phyloP scores from a whole-genome alignment of 64 coral and sea anemone genomes.

The Montipora sp. region DNA sequence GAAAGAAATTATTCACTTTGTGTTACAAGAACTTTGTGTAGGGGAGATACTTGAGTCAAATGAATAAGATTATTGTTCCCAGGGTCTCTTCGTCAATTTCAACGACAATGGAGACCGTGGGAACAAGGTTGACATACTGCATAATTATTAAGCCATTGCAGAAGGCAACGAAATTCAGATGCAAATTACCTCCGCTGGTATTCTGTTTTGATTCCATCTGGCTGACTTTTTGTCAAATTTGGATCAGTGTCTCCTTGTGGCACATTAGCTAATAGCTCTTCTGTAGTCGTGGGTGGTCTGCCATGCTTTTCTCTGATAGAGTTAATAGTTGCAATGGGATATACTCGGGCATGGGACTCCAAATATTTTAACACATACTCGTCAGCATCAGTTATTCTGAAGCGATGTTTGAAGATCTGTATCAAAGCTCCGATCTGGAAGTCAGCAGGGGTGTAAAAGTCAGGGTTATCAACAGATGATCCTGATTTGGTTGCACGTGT shows the following conservation, averaged over 20 bases:
- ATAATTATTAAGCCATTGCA: no score
- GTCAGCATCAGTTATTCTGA: slow-evolving; percentile 90
- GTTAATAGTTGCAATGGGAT: slow-evolving; percentile 88
- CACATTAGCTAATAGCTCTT: slow-evolving; percentile 76
- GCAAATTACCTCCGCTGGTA: slow-evolving; percentile 94
- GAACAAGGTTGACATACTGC: no score
- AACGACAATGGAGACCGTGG: no score
- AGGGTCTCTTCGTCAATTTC: no score
- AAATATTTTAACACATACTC: slow-evolving; percentile 97
- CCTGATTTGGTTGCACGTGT: slow-evolving; percentile 92
- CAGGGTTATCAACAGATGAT: slow-evolving; percentile 90
- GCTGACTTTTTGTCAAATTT: slow-evolving; percentile 46
- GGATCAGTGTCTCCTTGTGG: slow-evolving; percentile 84
- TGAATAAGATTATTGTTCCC: no score
- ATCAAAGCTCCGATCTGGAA: slow-evolving; percentile 89
- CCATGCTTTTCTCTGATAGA: slow-evolving; percentile 89
- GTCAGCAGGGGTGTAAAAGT: slow-evolving; percentile 98
- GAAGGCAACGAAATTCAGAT: background rate
- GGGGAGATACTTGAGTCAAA: no score
- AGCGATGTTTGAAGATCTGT: slow-evolving; percentile 97
- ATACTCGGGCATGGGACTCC: slow-evolving; percentile 85
- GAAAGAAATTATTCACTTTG: no score
- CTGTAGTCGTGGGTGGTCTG: slow-evolving; percentile 73
- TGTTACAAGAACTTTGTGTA: no score
- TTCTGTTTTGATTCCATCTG: slow-evolving; percentile 91